Conservation (phyloP, 2,888 invertebrate species). For the Trachelus iudaicus region DNA sequence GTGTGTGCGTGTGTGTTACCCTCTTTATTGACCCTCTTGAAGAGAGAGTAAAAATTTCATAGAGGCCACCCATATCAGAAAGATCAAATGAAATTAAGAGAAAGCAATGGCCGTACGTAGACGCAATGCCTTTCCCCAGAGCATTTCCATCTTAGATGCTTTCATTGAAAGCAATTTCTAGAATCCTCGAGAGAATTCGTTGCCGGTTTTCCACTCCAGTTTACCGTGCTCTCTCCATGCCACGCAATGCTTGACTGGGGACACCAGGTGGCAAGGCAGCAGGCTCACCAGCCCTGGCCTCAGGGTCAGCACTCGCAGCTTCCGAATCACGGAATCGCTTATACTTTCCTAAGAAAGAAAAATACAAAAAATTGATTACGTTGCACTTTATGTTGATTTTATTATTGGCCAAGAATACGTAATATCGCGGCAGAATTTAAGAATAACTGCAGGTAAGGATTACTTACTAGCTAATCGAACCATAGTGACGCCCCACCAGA, state of each 20-base stretch:
- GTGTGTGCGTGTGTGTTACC: too few relatives aligned
- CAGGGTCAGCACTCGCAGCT: constrained; percentile 54
- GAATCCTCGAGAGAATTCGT: not conserved
- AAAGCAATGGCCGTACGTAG: not conserved
- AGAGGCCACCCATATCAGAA: not conserved
- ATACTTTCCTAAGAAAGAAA: constrained; percentile 52
- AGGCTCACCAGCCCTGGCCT: constrained; percentile 49
- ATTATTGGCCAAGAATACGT: not conserved
- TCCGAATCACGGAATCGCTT: constrained; percentile 61
- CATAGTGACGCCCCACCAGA: constrained; percentile 97
- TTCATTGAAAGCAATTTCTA: constrained; percentile 51
- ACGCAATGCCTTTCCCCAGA: not conserved
- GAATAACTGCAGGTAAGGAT: not conserved
- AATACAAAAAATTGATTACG: constrained; percentile 6
- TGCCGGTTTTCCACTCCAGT: constrained; percentile 6
- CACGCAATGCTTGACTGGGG: constrained; percentile 52
- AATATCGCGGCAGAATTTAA: not conserved
- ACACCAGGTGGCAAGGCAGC: constrained; percentile 53
- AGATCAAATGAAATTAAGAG: not conserved
- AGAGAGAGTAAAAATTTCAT: not conserved
- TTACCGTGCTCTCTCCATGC: constrained; percentile 54
- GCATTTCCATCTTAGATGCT: constrained; percentile 33
- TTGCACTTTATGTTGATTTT: not conserved
- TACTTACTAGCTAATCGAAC: constrained; percentile 87
- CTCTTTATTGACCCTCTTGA: not conserved